Evolutionary conservation across 2,797 vertebrate genomes (phyloP).

Genomic region (Mallotus villosus): DNA sequence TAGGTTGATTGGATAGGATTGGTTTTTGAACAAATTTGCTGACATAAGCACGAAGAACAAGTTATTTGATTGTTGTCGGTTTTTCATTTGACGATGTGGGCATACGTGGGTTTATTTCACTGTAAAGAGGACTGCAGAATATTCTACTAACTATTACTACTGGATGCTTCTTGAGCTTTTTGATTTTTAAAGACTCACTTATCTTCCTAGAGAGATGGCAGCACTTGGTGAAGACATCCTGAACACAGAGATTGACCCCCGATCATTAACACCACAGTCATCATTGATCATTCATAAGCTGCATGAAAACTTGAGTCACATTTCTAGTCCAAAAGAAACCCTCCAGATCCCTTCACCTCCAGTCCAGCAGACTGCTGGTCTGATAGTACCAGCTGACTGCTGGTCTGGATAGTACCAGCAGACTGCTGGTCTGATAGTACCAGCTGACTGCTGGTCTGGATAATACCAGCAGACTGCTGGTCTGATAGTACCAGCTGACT

Average conservation of each 20-base stretch:
- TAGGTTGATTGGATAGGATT: conserved; percentile 63
- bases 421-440: no score
- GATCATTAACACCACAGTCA: conserved; percentile 53
- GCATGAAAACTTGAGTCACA: no score
- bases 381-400: no score
- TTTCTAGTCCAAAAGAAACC: no score
- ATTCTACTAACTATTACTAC: background rate
- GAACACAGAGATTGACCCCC: conserved; percentile 62
- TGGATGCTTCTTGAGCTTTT: conserved; percentile 31
- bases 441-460: no score
- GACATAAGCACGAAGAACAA: conserved; percentile 53
- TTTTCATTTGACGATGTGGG: conserved; percentile 48
- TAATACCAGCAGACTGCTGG: no score
- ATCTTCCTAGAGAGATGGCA: conserved; percentile 73
- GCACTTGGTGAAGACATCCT: conserved; percentile 71
- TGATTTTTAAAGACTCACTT: conserved; percentile 46
- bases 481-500: no score
- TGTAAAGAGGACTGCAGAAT: conserved; percentile 25
- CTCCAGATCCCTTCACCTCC: no score
- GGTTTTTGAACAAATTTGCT: conserved; percentile 55
- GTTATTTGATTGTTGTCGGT: conserved; percentile 50
- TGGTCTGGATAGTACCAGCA: no score
- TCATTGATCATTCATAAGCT: conserved; percentile 11
- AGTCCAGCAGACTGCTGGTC: no score
- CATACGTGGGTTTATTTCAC: conserved; percentile 5